These are phyloP conservation scores for Nesidiocoris tenuis DNA, from an alignment of 2,888 invertebrate species.

Conservation along the genomic window DNA sequence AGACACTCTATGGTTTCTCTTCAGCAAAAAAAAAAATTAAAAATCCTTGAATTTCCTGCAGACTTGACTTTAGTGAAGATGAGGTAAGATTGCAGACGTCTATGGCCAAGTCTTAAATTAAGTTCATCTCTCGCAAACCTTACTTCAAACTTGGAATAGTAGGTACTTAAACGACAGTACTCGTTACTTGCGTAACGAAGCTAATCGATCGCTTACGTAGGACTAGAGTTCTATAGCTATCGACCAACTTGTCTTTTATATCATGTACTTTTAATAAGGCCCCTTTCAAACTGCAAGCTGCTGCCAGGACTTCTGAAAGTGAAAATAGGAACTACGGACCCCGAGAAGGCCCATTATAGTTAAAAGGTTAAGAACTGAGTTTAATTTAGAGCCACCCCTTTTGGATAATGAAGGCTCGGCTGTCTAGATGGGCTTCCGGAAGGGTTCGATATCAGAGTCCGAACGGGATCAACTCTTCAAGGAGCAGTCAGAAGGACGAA, in stretches of 20 bases:
- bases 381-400: neutral
- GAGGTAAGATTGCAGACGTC: too few relatives aligned
- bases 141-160: neutral
- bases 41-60: too few relatives aligned
- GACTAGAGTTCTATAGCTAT: neutral
- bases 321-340: neutral
- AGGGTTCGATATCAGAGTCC: neutral
- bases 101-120: too few relatives aligned
- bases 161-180: neutral
- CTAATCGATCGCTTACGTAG: neutral
- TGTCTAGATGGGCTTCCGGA: neutral
- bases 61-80: too few relatives aligned
- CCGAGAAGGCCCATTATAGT: neutral
- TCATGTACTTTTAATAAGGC: neutral
- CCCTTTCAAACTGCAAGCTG: neutral
- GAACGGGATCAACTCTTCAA: neutral
- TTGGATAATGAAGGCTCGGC: neutral
- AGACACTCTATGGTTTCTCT: too few relatives aligned
- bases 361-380: neutral
- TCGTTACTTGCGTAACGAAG: neutral
- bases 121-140: neutral
- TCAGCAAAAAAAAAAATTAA: too few relatives aligned
- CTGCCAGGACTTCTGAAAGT: neutral
- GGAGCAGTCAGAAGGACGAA: neutral
- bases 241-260: neutral